Conservation (phyloP, 2,797 vertebrate species). For the Meriones psammophilus region DNA sequence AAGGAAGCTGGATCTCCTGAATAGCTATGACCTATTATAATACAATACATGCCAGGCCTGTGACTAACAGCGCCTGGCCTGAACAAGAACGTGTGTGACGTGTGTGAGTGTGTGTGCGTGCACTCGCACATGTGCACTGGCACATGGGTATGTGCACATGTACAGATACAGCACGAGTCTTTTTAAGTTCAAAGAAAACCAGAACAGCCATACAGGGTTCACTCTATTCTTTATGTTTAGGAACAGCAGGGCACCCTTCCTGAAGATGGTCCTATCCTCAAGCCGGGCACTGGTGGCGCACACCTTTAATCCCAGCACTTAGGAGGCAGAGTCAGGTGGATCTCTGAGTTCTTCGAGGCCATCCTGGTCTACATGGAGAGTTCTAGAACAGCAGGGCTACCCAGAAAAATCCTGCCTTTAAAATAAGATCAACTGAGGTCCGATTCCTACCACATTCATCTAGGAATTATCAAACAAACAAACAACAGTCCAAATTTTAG, state of each 20-base stretch:
- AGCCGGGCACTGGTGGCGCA: not conserved
- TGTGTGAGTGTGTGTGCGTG: too few relatives aligned
- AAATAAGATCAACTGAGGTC: not conserved
- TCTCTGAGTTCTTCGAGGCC: not conserved
- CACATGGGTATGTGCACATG: not conserved
- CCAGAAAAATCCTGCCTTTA: not conserved
- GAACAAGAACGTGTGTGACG: not conserved
- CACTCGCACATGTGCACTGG: not conserved
- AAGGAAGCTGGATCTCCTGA: not conserved
- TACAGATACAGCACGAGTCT: not conserved
- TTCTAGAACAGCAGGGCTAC: not conserved
- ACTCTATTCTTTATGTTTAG: slow-evolving; percentile 8
- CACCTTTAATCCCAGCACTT: not conserved
- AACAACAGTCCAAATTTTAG: not conserved
- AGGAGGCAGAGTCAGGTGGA: not conserved
- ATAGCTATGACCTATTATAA: not conserved
- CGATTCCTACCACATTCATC: not conserved
- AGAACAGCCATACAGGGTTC: not conserved
- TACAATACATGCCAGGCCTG: too few relatives aligned
- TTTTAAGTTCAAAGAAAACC: slow-evolving; percentile 7
- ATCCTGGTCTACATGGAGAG: not conserved
- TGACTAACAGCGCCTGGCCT: too few relatives aligned
- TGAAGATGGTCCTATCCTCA: not conserved
- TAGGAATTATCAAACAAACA: slow-evolving; percentile 36
- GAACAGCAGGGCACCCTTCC: not conserved